Evolutionary conservation across 2,888 invertebrate species (phyloP).

Genomic region (Zygothrica quintamaculata): DNA sequence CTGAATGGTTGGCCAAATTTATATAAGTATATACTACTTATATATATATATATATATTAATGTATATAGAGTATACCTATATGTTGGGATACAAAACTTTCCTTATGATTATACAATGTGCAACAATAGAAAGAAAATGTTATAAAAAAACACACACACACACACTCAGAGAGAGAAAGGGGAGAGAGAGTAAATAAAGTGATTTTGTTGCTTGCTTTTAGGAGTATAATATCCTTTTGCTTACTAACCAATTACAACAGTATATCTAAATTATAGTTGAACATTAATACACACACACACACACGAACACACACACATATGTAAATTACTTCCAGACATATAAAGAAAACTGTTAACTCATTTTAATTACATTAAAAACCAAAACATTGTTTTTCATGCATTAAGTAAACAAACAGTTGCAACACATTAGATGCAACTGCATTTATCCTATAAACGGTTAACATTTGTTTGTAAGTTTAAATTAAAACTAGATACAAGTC

Average conservation of each 20-base stretch:
- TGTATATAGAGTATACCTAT: constrained; percentile 35
- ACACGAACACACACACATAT: no score
- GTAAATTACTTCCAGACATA: no score
- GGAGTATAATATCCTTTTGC: constrained; percentile 22
- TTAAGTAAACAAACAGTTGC: no score
- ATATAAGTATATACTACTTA: constrained; percentile 38
- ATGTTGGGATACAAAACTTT: constrained; percentile 15
- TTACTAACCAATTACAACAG: constrained; percentile 38
- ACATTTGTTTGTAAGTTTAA: no score
- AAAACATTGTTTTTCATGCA: background rate
- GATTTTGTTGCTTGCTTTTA: constrained; percentile 23
- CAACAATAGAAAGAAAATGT: constrained; percentile 26
- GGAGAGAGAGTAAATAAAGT: constrained; percentile 33
- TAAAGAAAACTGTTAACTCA: no score
- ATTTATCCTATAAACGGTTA: no score
- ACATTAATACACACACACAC: constrained; percentile 6
- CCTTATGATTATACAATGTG: constrained; percentile 47
- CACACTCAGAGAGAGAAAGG: constrained; percentile 2
- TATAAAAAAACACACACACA: constrained; percentile 26
- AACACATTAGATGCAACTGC: no score
- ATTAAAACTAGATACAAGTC: no score
- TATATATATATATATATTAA: constrained; percentile 15
- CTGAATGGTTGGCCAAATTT: constrained; percentile 53
- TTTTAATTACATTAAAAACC: background rate
- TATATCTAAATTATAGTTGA: constrained; percentile 8